These are phyloP conservation scores for Lepidurus packardi DNA, from an alignment of 1,140 invertebrate genomes.

Conservation along the genomic window DNA sequence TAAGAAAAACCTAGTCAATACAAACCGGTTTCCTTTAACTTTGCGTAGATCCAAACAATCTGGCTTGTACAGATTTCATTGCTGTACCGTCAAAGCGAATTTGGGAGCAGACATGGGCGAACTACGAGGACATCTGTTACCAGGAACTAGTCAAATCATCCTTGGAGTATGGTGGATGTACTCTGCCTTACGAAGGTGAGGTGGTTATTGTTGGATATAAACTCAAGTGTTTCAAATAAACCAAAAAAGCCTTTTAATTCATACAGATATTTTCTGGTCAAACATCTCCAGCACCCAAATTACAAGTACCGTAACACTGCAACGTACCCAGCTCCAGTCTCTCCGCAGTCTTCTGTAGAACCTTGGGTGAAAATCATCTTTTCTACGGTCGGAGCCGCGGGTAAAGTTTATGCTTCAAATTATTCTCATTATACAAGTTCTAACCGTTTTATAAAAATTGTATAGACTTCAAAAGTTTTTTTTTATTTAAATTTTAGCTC, in stretches of 20 bases:
- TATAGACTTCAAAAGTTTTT: not conserved
- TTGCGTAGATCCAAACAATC: too few species aligned
- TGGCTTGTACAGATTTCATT: too few species aligned
- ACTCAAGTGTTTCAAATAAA: not conserved
- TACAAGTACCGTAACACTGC: not conserved
- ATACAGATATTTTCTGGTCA: not conserved
- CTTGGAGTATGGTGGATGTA: slow-evolving; percentile 2
- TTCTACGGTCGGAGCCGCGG: not conserved
- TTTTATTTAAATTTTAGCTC: not conserved
- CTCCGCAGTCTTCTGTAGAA: not conserved
- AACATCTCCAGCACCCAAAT: not conserved
- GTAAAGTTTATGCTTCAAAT: not conserved
- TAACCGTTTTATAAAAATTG: not conserved
- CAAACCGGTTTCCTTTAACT: too few species aligned
- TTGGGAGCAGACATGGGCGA: not conserved
- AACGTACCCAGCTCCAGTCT: not conserved
- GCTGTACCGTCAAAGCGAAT: too few species aligned
- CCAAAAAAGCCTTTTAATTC: not conserved
- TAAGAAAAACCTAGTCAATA: too few species aligned
- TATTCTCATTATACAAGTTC: not conserved
- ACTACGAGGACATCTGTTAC: not conserved
- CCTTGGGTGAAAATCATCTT: not conserved
- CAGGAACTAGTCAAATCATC: not conserved
- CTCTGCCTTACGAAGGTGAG: not conserved
- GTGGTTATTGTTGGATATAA: not conserved